phyloP scores from a whole-genome alignment of 2,888 invertebrate species.

The Subacronicta megacephala region DNA sequence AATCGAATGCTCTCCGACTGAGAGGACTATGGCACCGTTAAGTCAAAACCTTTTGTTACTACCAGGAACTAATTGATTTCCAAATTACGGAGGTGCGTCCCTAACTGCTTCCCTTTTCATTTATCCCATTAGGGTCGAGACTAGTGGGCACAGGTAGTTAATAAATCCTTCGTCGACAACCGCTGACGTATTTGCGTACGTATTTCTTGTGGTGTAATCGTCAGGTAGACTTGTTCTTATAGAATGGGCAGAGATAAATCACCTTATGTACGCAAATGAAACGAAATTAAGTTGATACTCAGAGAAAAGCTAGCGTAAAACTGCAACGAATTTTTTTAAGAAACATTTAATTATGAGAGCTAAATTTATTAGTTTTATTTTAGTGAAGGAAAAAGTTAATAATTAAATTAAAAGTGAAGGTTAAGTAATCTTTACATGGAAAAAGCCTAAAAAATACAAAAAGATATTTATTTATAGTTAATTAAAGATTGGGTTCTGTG shows the following conservation, averaged over 20 bases:
- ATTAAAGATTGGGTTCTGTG: too few species aligned
- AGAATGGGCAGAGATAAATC: not conserved
- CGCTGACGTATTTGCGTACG: conserved; percentile 20
- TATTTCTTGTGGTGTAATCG: conserved; percentile 5
- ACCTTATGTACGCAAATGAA: not conserved
- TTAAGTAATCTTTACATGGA: too few species aligned
- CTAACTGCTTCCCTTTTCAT: conserved; percentile 42
- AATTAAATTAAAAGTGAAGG: too few species aligned
- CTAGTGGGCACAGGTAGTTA: conserved; percentile 28
- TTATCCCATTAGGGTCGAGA: conserved; percentile 27
- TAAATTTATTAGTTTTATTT: too few species aligned
- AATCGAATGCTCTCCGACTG: not conserved
- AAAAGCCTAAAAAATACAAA: too few species aligned
- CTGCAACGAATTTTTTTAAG: too few species aligned
- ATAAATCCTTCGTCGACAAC: conserved; percentile 48
- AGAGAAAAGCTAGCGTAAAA: too few species aligned
- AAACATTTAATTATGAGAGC: too few species aligned
- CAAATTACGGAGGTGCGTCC: conserved; percentile 23
- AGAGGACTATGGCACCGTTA: conserved; percentile 3
- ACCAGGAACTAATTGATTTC: conserved; percentile 47
- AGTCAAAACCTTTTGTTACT: conserved; percentile 26
- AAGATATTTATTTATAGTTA: too few species aligned
- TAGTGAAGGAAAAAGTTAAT: too few species aligned
- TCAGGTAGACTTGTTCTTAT: conserved; percentile 13
- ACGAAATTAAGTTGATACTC: not conserved